Evolutionary conservation across 2,888 invertebrate species (phyloP).

Genomic region (Eupithecia exiguata): DNA sequence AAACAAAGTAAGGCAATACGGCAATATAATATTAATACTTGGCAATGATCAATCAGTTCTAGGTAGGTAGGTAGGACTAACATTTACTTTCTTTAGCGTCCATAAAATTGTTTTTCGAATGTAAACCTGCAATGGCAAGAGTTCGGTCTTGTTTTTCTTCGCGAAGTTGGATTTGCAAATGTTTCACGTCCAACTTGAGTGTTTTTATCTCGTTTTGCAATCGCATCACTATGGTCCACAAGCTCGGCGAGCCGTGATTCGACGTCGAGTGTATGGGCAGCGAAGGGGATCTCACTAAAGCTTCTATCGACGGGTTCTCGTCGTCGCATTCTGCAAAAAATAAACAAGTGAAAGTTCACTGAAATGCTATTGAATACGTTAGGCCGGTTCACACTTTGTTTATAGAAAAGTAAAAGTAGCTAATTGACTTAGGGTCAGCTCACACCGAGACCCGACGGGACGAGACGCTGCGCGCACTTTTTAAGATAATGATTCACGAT

Average conservation of each 20-base stretch:
- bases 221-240: constrained; percentile 90
- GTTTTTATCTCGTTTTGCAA: constrained; percentile 89
- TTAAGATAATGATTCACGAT: too few species aligned
- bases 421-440: background rate
- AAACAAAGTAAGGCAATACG: constrained; percentile 33
- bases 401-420: background rate
- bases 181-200: constrained; percentile 85
- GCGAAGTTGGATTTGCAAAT: constrained; percentile 85
- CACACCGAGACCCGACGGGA: too few species aligned
- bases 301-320: constrained; percentile 71
- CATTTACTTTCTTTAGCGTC: constrained; percentile 82
- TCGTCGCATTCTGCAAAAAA: constrained; percentile 80
- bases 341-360: constrained; percentile 53
- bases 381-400: constrained; percentile 11
- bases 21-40: constrained; percentile 39
- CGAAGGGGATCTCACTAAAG: constrained; percentile 77
- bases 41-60: constrained; percentile 1
- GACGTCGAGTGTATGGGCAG: constrained; percentile 74
- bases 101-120: constrained; percentile 71
- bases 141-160: constrained; percentile 85
- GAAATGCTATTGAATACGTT: constrained; percentile 37
- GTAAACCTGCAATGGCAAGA: constrained; percentile 76
- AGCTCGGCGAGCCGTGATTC: constrained; percentile 81
- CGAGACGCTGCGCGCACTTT: too few species aligned
- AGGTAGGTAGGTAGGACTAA: constrained; percentile 40